Evolutionary conservation across 2,113 vertebrate genomes (phyloP).

Genomic region (Tyrannus savana): DNA sequence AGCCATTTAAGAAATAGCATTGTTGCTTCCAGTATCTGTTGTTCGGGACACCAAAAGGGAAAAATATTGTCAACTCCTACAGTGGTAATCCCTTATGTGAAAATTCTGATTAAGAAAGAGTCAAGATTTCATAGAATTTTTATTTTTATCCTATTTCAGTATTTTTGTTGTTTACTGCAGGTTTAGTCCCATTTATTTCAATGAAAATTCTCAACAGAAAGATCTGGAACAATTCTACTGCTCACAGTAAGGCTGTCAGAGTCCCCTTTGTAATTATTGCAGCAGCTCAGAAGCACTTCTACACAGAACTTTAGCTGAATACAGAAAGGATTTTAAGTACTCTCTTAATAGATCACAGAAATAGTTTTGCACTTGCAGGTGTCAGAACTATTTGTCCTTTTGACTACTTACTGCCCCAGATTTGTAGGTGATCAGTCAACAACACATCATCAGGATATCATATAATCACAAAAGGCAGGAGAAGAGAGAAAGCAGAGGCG

Average conservation of each 20-base stretch:
- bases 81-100: neutral
- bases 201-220: neutral
- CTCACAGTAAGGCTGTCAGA: neutral
- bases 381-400: neutral
- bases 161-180: neutral
- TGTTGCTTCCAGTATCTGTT: neutral
- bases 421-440: neutral
- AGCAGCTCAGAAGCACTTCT: neutral
- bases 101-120: neutral
- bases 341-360: neutral
- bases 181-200: neutral
- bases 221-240: neutral
- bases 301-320: neutral
- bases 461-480: conserved; percentile 2
- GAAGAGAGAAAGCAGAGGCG: neutral
- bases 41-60: neutral
- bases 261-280: neutral
- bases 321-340: neutral
- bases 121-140: neutral
- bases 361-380: neutral
- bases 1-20: neutral
- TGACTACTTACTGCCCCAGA: neutral
- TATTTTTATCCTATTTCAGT: neutral
- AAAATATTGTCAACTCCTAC: neutral
- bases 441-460: neutral